Evolutionary conservation across 2,888 invertebrate genomes (phyloP).

Genomic region (Protonemura montana): DNA sequence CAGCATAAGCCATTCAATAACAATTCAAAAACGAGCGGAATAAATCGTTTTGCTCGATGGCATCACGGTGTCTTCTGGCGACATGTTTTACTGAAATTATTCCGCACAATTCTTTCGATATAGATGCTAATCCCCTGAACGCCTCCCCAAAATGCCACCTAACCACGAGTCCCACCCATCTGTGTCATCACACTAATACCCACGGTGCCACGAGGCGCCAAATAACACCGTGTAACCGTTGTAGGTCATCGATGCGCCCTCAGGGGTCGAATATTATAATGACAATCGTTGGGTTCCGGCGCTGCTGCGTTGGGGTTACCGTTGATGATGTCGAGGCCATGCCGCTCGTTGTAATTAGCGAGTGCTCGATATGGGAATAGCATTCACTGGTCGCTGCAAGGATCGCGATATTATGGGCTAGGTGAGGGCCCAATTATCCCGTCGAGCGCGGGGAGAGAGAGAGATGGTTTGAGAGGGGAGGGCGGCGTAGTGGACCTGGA

Average conservation of each 20-base stretch:
- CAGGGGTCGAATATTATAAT: neutral
- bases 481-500: neutral
- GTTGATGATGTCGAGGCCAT: constrained; percentile 21
- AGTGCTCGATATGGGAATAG: constrained; percentile 37
- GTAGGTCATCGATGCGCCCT: neutral
- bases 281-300: neutral
- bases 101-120: neutral
- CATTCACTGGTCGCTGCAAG: neutral
- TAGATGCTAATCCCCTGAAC: neutral
- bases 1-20: neutral
- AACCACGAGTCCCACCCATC: neutral
- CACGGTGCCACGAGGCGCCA: neutral
- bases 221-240: neutral
- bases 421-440: constrained; percentile 31
- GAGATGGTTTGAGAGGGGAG: no score
- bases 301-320: neutral
- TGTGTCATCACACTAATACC: neutral
- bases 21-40: neutral
- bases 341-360: constrained; percentile 34
- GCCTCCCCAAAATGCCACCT: no score
- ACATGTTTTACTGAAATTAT: neutral
- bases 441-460: no score
- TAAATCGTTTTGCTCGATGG: neutral
- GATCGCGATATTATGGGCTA: constrained; percentile 22
- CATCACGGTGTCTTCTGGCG: neutral